A percentile compares a stretch with the other conserved stretches of the same genome.
phyloP scores from a whole-genome alignment of 1,140 invertebrate genomes.

The Meloidogyne hapla region DNA sequence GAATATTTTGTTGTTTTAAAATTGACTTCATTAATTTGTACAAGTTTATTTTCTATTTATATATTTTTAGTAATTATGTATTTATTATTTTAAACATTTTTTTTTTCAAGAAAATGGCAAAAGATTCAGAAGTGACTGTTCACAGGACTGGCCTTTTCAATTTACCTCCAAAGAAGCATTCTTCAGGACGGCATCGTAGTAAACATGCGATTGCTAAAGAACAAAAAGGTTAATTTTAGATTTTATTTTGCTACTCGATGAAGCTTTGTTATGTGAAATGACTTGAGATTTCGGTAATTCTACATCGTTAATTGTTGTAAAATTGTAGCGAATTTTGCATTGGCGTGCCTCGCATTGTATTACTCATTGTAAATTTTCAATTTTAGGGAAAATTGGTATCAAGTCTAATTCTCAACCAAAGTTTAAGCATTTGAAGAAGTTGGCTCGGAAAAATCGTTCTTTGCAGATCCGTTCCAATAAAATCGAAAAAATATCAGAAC shows the following conservation, averaged over 20 bases:
- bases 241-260: neutral
- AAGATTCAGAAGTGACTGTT: neutral
- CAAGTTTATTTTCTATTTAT: neutral
- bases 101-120: neutral
- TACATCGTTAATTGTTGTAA: no score
- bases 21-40: neutral
- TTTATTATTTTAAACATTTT: neutral
- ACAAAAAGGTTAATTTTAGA: constrained; percentile 27
- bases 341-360: no score
- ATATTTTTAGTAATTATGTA: neutral
- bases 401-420: constrained; percentile 10
- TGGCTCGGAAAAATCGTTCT: constrained; percentile 17
- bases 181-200: constrained; percentile 49
- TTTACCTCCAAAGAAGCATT: constrained; percentile 42
- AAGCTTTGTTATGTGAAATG: no score
- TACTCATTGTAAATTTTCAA: neutral
- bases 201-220: constrained; percentile 32
- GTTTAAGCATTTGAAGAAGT: constrained; percentile 12
- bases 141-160: constrained; percentile 50
- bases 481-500: constrained; percentile 21
- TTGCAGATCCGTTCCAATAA: constrained; percentile 30
- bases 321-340: no score
- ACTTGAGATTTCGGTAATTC: no score
- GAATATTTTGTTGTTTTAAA: neutral
- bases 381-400: constrained; percentile 30